Base-by-base conservation (phyloP, 2,888 invertebrate genomes). In the Apamea epomidion region DNA sequence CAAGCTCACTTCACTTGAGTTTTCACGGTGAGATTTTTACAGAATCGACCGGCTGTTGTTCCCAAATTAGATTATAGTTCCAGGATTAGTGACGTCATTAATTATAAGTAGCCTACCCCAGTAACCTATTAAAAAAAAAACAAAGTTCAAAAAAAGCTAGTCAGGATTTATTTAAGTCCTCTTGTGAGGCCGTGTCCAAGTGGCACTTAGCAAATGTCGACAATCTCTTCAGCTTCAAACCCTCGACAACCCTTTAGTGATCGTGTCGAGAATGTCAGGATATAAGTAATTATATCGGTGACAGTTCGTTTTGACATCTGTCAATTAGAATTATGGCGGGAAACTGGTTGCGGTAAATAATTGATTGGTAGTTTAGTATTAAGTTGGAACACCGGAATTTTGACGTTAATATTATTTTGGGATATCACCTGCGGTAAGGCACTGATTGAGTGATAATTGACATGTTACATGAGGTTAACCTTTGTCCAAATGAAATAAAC, bases 251-350 rank as follows among this genome's bases (percentile, higher is more conserved):
- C 65, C 76, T 86, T 87, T 67, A 78, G 83, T 72, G 62, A 80
- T 74, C 72, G 77, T 70, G 54, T 65, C 73, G 82, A 86, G 83
- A 85, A 85, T 87, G 18, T 67, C 83, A 70, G 76, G 12, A 62
- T 69, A 69, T 64, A 71, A 75, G 5, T 37, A 37, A 37, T 69
- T 69, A 68, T 29, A 84, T 70, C 64, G 25, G 68, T 85, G 75
- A 77, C 81, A 79, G 67, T 74, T 69, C 29, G 60, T 83, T 88
- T 88, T 85, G 85, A 88, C 85, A 83, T 60, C 75, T 82, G 81
- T 83, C 87, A 88, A 65, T 80, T 76, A 48, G 60, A 80, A 72
- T 82, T 73, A 32, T 67, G 71, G 79, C 76, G 70, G 83, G 67
- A 75, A 69, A 80, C 54, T 45, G 29, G 7, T 74, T n/a, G 70